These are phyloP conservation scores for Anas bahamensis DNA, from an alignment of 2,797 vertebrate genomes.

Conservation along the genomic window DNA sequence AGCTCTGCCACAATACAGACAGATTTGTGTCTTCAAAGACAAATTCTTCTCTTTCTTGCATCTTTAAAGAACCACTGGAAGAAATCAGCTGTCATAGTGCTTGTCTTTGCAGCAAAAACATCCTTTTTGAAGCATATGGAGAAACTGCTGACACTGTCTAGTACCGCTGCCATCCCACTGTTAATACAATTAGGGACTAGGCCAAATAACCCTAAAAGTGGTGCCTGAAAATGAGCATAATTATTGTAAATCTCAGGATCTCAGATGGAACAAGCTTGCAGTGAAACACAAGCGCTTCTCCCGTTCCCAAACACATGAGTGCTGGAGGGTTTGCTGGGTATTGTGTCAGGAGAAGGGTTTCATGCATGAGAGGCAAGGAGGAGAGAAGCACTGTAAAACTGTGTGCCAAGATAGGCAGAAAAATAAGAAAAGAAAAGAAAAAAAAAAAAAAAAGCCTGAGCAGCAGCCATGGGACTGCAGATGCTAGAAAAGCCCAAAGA, in stretches of 20 bases:
- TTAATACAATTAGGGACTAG: not conserved
- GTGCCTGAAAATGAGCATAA: not conserved
- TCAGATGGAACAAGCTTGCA: not conserved
- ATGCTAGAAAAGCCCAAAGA: not conserved
- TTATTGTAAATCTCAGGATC: not conserved
- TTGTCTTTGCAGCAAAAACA: not conserved
- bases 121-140: not conserved
- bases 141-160: not conserved
- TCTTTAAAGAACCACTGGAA: not conserved
- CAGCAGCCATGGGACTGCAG: not conserved
- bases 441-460: not conserved
- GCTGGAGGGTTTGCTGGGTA: not conserved
- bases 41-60: not conserved
- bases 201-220: not conserved
- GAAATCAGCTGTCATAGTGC: not conserved
- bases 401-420: not conserved
- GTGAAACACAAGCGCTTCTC: not conserved
- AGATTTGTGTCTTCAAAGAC: not conserved
- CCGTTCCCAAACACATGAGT: not conserved
- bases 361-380: not conserved
- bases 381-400: not conserved
- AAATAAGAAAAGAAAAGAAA: too few species aligned
- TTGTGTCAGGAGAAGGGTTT: not conserved
- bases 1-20: not conserved
- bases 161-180: not conserved